A percentile compares a stretch with the other conserved stretches of the same genome.
phyloP scores from a whole-genome alignment of 2,113 vertebrate genomes.

The Gila orcuttii region DNA sequence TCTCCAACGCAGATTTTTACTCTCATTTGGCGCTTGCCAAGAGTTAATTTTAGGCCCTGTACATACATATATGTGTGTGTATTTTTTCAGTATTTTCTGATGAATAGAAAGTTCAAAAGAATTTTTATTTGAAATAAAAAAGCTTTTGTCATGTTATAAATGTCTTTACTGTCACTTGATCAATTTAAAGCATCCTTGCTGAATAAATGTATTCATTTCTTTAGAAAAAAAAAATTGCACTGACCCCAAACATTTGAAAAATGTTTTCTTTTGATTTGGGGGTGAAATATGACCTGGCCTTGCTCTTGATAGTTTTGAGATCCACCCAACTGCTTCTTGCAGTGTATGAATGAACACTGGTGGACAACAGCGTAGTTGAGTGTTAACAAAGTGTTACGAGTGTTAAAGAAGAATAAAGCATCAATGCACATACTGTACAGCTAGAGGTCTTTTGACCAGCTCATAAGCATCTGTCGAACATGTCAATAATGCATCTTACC shows the following conservation, averaged over 20 bases:
- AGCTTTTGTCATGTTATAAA: not conserved
- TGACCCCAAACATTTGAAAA: not conserved
- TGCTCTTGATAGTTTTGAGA: not conserved
- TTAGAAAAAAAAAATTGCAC: not conserved
- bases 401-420: slow-evolving; percentile 11
- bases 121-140: not conserved
- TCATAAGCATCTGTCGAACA: not conserved
- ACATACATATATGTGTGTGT: too few relatives aligned
- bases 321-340: not conserved
- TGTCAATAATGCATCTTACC: not conserved
- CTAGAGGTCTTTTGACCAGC: not conserved
- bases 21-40: too few relatives aligned
- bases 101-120: not conserved
- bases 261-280: not conserved
- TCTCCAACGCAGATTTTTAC: too few relatives aligned
- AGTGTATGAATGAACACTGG: not conserved
- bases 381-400: not conserved
- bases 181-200: not conserved
- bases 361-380: not conserved
- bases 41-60: too few relatives aligned
- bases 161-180: not conserved
- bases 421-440: slow-evolving; percentile 1
- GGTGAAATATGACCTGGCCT: not conserved
- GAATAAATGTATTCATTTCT: not conserved
- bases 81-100: not conserved